Evolutionary conservation across 2,888 invertebrate species (phyloP).

Genomic region (Microctonus aethiopoides): DNA sequence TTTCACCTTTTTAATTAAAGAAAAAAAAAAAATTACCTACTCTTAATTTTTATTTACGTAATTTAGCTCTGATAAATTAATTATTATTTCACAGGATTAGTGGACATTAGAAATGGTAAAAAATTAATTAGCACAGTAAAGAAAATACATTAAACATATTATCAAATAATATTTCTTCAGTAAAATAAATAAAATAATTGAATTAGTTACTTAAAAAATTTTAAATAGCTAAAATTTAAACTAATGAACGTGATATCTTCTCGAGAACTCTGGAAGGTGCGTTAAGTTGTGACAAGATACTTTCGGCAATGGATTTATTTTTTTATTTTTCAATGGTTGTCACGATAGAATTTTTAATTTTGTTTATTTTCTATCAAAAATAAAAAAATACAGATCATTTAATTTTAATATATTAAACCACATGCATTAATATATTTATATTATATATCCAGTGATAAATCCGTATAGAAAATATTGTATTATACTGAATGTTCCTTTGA

Average conservation of each 20-base stretch:
- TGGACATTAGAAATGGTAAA: background rate
- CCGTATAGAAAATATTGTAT: background rate
- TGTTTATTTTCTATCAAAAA: background rate
- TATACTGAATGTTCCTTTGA: background rate
- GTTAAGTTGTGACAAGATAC: slow-evolving; percentile 68
- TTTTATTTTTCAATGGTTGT: background rate
- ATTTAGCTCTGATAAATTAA: background rate
- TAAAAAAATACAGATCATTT: background rate
- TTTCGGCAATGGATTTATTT: background rate
- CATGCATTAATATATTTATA: background rate
- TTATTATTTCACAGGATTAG: background rate
- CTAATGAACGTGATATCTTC: slow-evolving; percentile 19
- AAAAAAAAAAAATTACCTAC: background rate
- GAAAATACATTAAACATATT: background rate
- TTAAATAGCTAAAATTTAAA: background rate
- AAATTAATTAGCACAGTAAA: background rate
- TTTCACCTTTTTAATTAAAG: background rate
- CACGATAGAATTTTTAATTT: background rate
- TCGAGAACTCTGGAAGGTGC: slow-evolving; percentile 68
- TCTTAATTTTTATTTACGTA: background rate
- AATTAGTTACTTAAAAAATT: background rate
- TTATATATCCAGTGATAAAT: background rate
- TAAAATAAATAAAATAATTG: background rate
- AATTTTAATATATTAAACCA: background rate
- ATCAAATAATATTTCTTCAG: background rate